Evolutionary conservation across 2,113 vertebrate species (phyloP), one percentile per base, ranked within the genome.

Genomic region (Picathartes gymnocephalus): DNA sequence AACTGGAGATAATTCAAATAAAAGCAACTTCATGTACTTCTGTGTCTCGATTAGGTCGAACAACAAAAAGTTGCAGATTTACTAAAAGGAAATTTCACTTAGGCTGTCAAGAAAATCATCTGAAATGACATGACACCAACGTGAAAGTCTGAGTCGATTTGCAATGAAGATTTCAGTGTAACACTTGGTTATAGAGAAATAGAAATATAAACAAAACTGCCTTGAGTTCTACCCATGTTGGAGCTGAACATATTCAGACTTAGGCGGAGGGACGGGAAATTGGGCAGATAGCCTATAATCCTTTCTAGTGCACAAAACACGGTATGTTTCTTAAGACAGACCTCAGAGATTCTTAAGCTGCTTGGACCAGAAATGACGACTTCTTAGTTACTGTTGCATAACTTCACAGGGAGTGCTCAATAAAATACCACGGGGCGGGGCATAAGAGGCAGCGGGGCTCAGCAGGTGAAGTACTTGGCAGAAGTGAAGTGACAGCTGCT

Each of bases 371-470:
- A 57, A 71, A 3, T 15, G 10, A 6, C 54, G n/a, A 31, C 11
- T 65, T 72, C n/a, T 68, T 81, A 4, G 3, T 39, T 54, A 12
- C 13, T 39, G 22, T 17, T 53, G 16, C 19, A 21, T 48, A 20
- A 56, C 9, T 60, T 72, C 45, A 31, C 16, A 31, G 3, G 16
- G 14, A 60, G 16, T 5, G 21, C 4, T n/a, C 10, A 48, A 13
- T 48, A 2, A 61, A 73, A 66, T n/a, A 7, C n/a, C 8, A 2
- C 3, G 23, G 44, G 22, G 22, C 20, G 42, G 51, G 28, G 33
- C 12, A 7, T 12, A 14, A 74, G 20, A 57, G 20, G 6, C 3
- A 66, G 17, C 0, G 0, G 4, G 30, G 13, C 48, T 37, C 28
- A 40, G 28, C 20, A 27, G 8, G 15, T 33, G 39, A 70, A 23